Base-by-base conservation (phyloP, 2,113 vertebrate genomes). In the Nipponia nippon region DNA sequence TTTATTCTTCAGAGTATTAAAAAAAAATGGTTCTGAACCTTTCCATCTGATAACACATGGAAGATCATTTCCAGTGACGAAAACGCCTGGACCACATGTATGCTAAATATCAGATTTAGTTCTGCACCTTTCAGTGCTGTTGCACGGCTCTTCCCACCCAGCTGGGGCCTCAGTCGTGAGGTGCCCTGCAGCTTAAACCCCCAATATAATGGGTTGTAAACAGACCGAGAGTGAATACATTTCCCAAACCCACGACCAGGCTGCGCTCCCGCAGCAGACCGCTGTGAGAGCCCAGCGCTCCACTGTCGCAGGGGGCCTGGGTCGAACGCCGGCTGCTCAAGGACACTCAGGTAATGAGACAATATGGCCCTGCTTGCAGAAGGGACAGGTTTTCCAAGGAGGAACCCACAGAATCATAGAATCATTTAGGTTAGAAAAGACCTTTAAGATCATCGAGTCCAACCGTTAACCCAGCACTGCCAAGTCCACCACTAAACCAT, bases 231-330 rank as follows among this genome's bases (percentile, higher is more conserved):
- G 27, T 4, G 20, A 80, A 27, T 8, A 18, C 18, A 4, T 52
- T 36, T 26, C 76, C 63, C 34, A 56, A 11, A 16, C 9, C 29
- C 4, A 27, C 0, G 2, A 18, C 3, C 46, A 61, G 38, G 27
- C 40, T 42, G 40, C 13, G 40, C 40, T 42, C 40, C 40, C 13
- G 40, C 40, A 13, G 40, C 19, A 67, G 80, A 5, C 6, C 21
- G 36, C 67, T 13, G 30, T 23, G 61, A 49, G 46, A 49, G 20
- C 40, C 59, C n/a, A 29, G 56, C 49, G 3, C 21, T 42, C 44
- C 2, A 0, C 7, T 16, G 17, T 3, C 38, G n/a, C 40, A 14
- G 50, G 15, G 13, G 22, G 58, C 59, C 47, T 19, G 42, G 13
- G 14, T 73, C 65, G 29, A 29, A 44, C 2, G 1, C 47, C 53